Evolutionary conservation across 2,113 vertebrate genomes (phyloP), one percentile per base, ranked within the genome.

Genomic region (Epinephelus fuscoguttatus): DNA sequence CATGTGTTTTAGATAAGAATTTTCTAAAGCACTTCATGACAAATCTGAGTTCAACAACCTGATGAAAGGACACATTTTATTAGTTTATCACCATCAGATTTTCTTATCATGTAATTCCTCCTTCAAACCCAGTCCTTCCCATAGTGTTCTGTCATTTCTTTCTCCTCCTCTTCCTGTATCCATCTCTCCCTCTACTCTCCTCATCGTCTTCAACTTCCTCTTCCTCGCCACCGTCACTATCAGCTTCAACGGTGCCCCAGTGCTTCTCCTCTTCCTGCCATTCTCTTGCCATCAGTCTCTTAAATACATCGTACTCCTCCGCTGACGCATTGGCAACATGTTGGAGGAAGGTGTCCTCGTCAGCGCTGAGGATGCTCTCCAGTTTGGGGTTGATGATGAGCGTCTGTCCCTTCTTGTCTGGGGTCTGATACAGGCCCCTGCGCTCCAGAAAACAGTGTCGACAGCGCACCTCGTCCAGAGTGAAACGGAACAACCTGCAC

Each of bases 391-490:
- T 99, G n/a, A 67, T 2, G 25, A 94, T 79, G 40, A 91, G 91
- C 0, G 93, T 97, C 88, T 97, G 97, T 18, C 97, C 96, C 64
- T 98, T 97, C 88, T 97, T 99, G 91, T 96, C 90, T 0, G 98
- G 98, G 3, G 97, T 98, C 63, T 96, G 95, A 83, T 97, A 99
- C 17, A 96, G 88, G 15, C 98, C 98, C 0, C 97, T 94, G 0
- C 97, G 96, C 93, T 99, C 98, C 77, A 99, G 89, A 91, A 98
- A 99, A 67, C 89, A 53, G 71, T 98, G 96, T 4, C 98, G 95
- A 89, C 92, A 94, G 62, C 94, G 94, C 47, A 97, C 90, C 85
- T 97, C 96, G 0, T 90, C 87, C n/a, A 98, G 64, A 1, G 96
- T 56, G 75, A 81, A 86, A 50, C 86, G 92, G 76, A 99, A 97